Conservation (phyloP, 2,113 vertebrate species). For the Tyto alba region DNA sequence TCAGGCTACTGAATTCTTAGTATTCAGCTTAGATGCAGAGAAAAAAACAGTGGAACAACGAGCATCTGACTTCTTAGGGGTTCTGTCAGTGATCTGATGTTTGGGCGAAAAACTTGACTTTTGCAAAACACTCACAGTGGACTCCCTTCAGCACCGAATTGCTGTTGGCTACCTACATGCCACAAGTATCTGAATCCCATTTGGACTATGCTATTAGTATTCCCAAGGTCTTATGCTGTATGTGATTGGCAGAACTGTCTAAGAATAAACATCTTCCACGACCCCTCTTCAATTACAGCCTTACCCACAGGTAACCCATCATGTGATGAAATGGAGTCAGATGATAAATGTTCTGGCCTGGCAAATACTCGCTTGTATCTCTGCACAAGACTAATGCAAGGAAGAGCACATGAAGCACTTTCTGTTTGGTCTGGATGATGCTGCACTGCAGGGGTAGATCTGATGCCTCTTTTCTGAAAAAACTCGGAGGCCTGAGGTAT, state of each 20-base stretch:
- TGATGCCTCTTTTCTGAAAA: not conserved
- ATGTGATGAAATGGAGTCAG: not conserved
- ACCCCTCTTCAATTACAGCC: not conserved
- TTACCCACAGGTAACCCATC: not conserved
- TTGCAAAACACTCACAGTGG: not conserved
- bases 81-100: not conserved
- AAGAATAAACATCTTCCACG: not conserved
- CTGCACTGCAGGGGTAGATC: not conserved
- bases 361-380: not conserved
- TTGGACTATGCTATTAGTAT: not conserved
- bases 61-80: not conserved
- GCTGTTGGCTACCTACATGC: not conserved
- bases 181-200: not conserved
- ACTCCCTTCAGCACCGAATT: not conserved
- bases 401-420: not conserved
- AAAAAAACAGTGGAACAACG: not conserved
- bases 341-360: not conserved
- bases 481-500: not conserved
- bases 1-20: not conserved
- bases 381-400: not conserved
- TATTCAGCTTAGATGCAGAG: not conserved
- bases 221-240: not conserved
- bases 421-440: not conserved
- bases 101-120: not conserved
- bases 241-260: not conserved